A percentile compares a stretch with the other conserved stretches of the same genome.
phyloP scores from a whole-genome alignment of 2,888 invertebrate genomes.

The Abrostola tripartita region DNA sequence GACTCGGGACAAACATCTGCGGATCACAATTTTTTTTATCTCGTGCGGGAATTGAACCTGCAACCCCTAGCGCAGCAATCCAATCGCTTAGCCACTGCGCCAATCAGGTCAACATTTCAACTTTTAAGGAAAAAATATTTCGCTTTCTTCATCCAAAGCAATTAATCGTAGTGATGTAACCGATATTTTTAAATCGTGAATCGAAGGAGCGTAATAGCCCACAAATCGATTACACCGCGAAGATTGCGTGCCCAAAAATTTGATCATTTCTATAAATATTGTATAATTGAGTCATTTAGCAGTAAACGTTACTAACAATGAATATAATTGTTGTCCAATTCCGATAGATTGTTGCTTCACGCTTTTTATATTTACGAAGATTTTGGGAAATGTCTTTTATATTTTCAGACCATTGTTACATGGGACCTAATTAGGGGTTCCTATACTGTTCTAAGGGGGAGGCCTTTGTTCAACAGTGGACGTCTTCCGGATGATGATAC shows the following conservation, averaged over 20 bases:
- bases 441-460: too few species aligned
- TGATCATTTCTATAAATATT: constrained; percentile 29
- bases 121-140: background rate
- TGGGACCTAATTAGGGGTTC: background rate
- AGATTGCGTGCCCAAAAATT: constrained; percentile 46
- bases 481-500: too few species aligned
- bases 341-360: constrained; percentile 33
- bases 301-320: constrained; percentile 40
- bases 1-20: too few species aligned
- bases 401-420: background rate
- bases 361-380: constrained; percentile 11
- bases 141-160: constrained; percentile 1
- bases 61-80: too few species aligned
- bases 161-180: constrained; percentile 29
- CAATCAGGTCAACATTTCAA: too few species aligned
- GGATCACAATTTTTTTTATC: too few species aligned
- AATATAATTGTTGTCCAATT: constrained; percentile 38
- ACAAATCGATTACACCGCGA: constrained; percentile 38
- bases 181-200: constrained; percentile 31
- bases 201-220: constrained; percentile 30
- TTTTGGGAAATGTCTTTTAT: background rate
- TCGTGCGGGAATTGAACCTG: too few species aligned
- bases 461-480: too few species aligned
- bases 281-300: constrained; percentile 43
- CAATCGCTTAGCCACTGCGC: too few species aligned